These are phyloP conservation scores for Galaxea fascicularis DNA, from an alignment of 92 coral and sea anemone species.

Conservation along the genomic window DNA sequence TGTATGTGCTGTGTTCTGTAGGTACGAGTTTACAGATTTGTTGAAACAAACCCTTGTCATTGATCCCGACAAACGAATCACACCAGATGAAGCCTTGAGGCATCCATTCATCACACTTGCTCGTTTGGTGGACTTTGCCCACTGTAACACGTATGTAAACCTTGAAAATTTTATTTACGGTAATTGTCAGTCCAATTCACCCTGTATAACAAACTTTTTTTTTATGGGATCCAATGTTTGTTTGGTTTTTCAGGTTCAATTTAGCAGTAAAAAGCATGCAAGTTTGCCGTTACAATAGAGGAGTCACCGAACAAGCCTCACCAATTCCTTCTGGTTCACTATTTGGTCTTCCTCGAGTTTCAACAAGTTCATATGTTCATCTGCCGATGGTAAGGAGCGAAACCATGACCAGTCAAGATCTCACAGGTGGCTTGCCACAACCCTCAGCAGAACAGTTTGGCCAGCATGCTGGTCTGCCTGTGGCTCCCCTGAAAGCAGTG, in stretches of 20 bases:
- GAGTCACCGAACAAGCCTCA: constrained; percentile 66
- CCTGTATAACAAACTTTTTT: too few relatives aligned
- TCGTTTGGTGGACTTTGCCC: constrained; percentile 90
- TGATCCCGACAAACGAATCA: constrained; percentile 90
- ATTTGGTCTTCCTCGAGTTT: constrained; percentile 72
- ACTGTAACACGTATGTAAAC: constrained; percentile 86
- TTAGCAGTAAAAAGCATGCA: constrained; percentile 96
- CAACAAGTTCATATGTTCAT: constrained; percentile 68
- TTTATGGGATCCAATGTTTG: not conserved
- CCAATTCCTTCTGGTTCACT: constrained; percentile 63
- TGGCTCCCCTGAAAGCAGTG: constrained; percentile 84
- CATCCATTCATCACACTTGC: constrained; percentile 96
- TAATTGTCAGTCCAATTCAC: too few relatives aligned
- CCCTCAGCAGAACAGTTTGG: constrained; percentile 72
- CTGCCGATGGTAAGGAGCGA: constrained; percentile 68
- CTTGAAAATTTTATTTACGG: too few relatives aligned
- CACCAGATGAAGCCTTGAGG: constrained; percentile 96
- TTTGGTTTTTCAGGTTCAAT: constrained; percentile 67
- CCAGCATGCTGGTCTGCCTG: constrained; percentile 61
- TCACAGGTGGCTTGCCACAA: constrained; percentile 54
- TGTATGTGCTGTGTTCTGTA: constrained; percentile 23
- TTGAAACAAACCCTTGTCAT: constrained; percentile 85
- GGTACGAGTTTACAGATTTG: constrained; percentile 91
- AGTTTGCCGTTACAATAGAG: constrained; percentile 91
- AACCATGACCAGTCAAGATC: constrained; percentile 74